A percentile compares a stretch with the other conserved stretches of the same genome.
Conservation (phyloP, 2,113 vertebrate species). For the Hymenochirus boettgeri region DNA sequence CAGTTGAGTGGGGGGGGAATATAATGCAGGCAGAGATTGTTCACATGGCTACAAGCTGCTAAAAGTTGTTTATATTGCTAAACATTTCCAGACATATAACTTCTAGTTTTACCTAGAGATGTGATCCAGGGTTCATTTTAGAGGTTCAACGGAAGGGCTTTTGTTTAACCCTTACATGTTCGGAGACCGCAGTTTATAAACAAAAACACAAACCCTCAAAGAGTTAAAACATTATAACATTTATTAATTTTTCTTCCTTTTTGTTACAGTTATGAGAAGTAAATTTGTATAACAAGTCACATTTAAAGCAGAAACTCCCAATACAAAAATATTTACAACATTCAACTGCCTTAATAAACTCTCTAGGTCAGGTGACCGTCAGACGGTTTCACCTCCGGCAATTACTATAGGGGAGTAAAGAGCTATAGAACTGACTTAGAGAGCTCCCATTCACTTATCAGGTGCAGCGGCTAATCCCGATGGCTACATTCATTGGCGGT, state of each 20-base stretch:
- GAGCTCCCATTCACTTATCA: not conserved
- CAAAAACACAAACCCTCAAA: too few species aligned
- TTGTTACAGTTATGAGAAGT: conserved; percentile 24
- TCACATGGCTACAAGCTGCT: too few species aligned
- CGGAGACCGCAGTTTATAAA: too few species aligned
- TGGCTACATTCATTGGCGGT: not conserved
- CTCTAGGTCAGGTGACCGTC: not conserved
- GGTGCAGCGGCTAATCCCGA: not conserved
- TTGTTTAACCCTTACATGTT: too few species aligned
- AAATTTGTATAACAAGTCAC: conserved; percentile 24
- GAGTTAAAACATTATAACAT: not conserved
- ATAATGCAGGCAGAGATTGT: too few species aligned
- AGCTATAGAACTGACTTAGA: not conserved
- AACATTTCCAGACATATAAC: too few species aligned
- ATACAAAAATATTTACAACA: conserved; percentile 24
- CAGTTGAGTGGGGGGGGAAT: too few species aligned
- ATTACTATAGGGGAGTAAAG: not conserved
- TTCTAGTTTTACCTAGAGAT: too few species aligned
- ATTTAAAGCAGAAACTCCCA: conserved; percentile 18
- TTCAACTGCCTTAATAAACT: conserved; percentile 17
- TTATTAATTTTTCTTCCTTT: conserved; percentile 12
- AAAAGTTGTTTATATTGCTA: too few species aligned
- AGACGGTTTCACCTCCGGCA: not conserved
- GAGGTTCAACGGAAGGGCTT: too few species aligned
- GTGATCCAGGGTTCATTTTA: too few species aligned